phyloP scores from a whole-genome alignment of 2,113 vertebrate species.

The Trematocara unimaculatum region DNA sequence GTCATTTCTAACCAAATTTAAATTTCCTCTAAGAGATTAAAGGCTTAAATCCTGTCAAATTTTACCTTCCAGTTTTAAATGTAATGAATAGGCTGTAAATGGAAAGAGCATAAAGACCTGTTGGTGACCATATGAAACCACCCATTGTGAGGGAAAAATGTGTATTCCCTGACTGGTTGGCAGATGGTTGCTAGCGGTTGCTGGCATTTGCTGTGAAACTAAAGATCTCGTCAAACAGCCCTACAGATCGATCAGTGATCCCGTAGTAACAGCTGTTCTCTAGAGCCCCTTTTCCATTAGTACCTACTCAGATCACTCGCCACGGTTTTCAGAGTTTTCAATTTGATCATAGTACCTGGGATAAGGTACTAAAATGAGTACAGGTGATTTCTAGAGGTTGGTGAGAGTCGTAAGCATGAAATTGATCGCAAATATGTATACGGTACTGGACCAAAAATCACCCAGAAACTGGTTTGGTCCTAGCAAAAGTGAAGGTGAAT shows the following conservation, averaged over 20 bases:
- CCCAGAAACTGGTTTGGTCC: not conserved
- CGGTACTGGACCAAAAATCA: not conserved
- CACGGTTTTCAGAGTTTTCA: not conserved
- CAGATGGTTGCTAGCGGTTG: not conserved
- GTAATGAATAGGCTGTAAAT: not conserved
- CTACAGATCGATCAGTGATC: not conserved
- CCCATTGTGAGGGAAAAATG: not conserved
- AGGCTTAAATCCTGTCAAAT: not conserved
- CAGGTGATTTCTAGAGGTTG: not conserved
- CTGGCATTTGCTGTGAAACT: not conserved
- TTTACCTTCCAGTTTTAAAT: not conserved
- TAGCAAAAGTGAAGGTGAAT: not conserved
- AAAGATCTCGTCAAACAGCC: not conserved
- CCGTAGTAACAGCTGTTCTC: not conserved
- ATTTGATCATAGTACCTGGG: not conserved
- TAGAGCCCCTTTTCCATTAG: not conserved
- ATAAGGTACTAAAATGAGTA: not conserved
- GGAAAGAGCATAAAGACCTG: not conserved
- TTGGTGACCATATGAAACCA: not conserved
- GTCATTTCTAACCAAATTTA: not conserved
- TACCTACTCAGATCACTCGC: not conserved
- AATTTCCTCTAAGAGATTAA: not conserved
- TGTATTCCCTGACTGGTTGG: not conserved
- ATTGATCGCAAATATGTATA: not conserved
- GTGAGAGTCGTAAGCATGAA: not conserved